Base-by-base conservation (phyloP, 2,797 vertebrate species). In the Anisognathus igniventris region DNA sequence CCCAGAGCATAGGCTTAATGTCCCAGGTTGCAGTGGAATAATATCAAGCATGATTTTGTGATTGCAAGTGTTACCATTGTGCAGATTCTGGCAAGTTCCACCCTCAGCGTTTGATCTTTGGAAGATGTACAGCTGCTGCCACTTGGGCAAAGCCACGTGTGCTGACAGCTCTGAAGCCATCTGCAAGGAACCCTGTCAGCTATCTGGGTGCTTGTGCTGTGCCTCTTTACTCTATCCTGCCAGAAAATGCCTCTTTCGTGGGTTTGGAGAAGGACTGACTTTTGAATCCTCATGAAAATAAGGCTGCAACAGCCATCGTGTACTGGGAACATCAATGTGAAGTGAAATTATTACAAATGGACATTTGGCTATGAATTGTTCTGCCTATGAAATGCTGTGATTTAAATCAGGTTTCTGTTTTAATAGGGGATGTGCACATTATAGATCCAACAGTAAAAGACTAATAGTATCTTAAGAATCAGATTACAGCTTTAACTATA, bases 51-150 rank as follows among this genome's bases (percentile, higher is more conserved):
- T 12, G 44, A 33, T 86, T 90, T 51, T 86, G 37, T 78, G 40
- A 67, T 31, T 60, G 19, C 1, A 14, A 67, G 47, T 44, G 33
- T 77, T 74, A 75, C 30, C 0, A 0, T 33, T 5, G 2, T 80
- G 58, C 2, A 2, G 39, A 60, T 85, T 94, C 58, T 50, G 17
- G 10, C 39, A 56, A 81, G 57, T 92, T 67, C 79, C 23, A 61
- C 42, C 22, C 47, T 86, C 70, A 39, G 73, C 54, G 65, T 92
- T 61, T 92, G 90, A 40, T 66, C 85, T 78, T 70, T 84, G 89
- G 67, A 88, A 84, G 70, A 61, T 88, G 33, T 39, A 28, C 35
- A 56, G 37, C n/a, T 1, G 1, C 48, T 96, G 62, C 54, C 10
- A 2, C 56, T 78, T 0, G 4, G 62, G 39, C 53, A 66, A 51